Evolutionary conservation across 2,113 vertebrate genomes (phyloP).

Genomic region (Hippocampus zosterae): DNA sequence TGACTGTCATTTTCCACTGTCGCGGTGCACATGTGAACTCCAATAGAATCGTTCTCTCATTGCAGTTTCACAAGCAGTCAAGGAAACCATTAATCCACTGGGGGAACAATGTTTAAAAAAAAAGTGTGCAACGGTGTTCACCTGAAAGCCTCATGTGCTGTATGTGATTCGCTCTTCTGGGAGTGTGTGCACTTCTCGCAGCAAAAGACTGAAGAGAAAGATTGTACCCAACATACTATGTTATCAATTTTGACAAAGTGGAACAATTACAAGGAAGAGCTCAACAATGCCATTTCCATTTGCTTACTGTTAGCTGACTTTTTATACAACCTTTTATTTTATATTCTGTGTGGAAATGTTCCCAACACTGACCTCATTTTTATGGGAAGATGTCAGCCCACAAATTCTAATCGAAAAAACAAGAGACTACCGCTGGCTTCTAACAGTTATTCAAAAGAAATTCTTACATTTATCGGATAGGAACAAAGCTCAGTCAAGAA

Average conservation of each 20-base stretch:
- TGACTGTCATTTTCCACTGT: constrained; percentile 26
- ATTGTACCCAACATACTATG: constrained; percentile 27
- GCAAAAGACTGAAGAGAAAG: background rate
- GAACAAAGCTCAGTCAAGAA: too few relatives aligned
- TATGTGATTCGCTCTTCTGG: background rate
- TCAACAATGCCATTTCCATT: constrained; percentile 56
- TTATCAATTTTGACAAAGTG: constrained; percentile 53
- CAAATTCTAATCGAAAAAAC: too few relatives aligned
- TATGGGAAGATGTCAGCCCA: too few relatives aligned
- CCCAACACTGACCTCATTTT: constrained; percentile 11
- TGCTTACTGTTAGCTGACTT: constrained; percentile 51
- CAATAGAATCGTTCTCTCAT: constrained; percentile 17
- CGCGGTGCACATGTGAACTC: constrained; percentile 22
- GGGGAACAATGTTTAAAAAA: constrained; percentile 1
- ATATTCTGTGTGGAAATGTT: constrained; percentile 17
- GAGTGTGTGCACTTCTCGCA: background rate
- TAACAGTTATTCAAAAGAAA: too few relatives aligned
- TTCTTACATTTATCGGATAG: too few relatives aligned
- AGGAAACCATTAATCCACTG: constrained; percentile 3
- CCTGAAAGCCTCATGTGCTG: background rate
- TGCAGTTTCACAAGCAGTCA: constrained; percentile 16
- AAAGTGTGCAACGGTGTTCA: background rate
- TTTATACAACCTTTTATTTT: constrained; percentile 46
- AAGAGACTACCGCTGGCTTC: too few relatives aligned
- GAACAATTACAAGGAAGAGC: constrained; percentile 54